A percentile compares a stretch with the other conserved stretches of the same genome.
phyloP scores from a whole-genome alignment of 2,888 invertebrate genomes.

The Habroteleia sp. region DNA sequence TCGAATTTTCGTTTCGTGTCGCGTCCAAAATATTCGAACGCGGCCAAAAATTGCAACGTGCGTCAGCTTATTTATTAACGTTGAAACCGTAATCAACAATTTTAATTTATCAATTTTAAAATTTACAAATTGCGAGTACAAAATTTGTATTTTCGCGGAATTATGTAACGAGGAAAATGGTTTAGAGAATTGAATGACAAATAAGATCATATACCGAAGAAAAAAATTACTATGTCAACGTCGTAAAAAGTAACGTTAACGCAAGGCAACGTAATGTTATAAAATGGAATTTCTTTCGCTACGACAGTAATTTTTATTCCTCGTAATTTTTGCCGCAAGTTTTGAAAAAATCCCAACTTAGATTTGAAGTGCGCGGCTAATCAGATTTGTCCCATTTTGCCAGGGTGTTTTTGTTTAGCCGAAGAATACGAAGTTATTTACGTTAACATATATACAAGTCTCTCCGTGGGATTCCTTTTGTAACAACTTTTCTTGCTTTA shows the following conservation, averaged over 20 bases:
- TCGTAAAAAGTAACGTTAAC: slow-evolving; percentile 23
- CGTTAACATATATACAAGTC: slow-evolving; percentile 9
- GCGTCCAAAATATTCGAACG: slow-evolving; percentile 26
- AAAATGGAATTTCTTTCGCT: too few species aligned
- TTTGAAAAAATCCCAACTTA: too few species aligned
- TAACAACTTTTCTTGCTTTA: slow-evolving; percentile 27
- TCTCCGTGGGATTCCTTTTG: slow-evolving; percentile 26
- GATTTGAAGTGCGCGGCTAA: too few species aligned
- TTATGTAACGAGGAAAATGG: slow-evolving; percentile 8
- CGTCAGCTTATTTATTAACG: slow-evolving; percentile 7
- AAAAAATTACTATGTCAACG: slow-evolving; percentile 24
- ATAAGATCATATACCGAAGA: too few species aligned
- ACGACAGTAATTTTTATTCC: too few species aligned
- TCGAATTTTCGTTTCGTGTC: slow-evolving; percentile 14
- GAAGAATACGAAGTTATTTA: slow-evolving; percentile 10
- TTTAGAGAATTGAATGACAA: too few species aligned
- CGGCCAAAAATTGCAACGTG: slow-evolving; percentile 6
- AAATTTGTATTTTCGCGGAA: too few species aligned
- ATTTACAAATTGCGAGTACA: too few species aligned
- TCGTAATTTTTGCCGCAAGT: too few species aligned
- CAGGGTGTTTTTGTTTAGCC: not conserved
- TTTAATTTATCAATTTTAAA: too few species aligned
- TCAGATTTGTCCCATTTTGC: slow-evolving; percentile 2
- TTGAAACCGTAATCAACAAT: too few species aligned
- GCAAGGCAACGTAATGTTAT: slow-evolving; percentile 20